phyloP scores from a whole-genome alignment of 2,113 vertebrate species.

The Leiothrix lutea region DNA sequence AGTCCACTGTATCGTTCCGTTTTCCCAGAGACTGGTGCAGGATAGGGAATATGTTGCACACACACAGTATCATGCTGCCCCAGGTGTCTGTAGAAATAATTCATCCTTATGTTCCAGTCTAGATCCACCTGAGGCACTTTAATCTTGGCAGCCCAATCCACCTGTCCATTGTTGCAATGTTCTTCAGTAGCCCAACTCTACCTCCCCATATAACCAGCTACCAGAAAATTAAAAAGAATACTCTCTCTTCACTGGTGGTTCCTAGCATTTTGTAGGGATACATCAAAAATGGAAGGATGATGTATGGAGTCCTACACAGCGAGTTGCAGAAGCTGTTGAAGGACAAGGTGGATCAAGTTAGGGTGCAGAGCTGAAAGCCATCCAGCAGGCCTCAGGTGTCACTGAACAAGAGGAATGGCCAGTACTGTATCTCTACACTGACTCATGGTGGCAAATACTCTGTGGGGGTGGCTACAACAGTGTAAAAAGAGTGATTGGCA shows the following conservation, averaged over 20 bases:
- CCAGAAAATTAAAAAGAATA: background rate
- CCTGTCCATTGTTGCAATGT: rapidly evolving
- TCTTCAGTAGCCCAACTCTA: background rate
- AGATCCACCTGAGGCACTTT: background rate
- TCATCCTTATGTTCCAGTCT: background rate
- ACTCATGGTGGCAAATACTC: background rate
- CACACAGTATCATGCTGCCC: background rate
- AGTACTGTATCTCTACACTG: background rate
- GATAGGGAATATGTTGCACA: background rate
- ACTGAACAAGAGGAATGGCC: background rate
- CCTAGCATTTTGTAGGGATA: background rate
- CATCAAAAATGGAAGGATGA: background rate
- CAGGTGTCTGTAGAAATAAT: background rate
- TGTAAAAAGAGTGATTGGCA: background rate
- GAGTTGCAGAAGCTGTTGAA: rapidly evolving
- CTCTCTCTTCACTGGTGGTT: background rate
- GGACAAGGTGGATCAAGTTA: background rate
- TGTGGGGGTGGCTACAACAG: background rate
- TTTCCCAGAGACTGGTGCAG: background rate
- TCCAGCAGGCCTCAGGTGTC: background rate
- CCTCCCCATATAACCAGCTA: background rate
- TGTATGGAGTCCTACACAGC: background rate
- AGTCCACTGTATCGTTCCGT: background rate
- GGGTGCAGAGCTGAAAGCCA: background rate
- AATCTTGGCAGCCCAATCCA: background rate